phyloP scores from a whole-genome alignment of 2,888 invertebrate genomes.

The Amblyjoppa fuscipennis region DNA sequence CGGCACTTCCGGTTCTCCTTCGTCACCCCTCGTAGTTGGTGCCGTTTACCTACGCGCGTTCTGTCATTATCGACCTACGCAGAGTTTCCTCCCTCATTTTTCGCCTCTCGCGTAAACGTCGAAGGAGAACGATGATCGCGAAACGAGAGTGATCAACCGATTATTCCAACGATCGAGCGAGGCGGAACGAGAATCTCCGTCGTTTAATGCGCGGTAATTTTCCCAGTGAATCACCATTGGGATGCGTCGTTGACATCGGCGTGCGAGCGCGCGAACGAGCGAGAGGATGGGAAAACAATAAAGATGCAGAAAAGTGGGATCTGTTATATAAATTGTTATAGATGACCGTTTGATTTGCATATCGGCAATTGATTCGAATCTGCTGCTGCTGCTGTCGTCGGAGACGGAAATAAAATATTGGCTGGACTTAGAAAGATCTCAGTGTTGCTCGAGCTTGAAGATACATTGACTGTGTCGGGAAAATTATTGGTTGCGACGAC shows the following conservation, averaged over 20 bases:
- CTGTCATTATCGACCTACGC: slow-evolving; percentile 27
- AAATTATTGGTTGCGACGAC: no score
- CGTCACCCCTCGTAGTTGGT: neutral
- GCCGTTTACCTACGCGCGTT: slow-evolving; percentile 37
- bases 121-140: neutral
- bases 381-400: neutral
- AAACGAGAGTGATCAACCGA: slow-evolving; percentile 8
- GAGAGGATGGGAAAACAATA: slow-evolving; percentile 9
- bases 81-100: neutral
- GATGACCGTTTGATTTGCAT: slow-evolving; percentile 37
- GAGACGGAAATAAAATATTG: no score
- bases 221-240: slow-evolving; percentile 56
- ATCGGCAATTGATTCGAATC: slow-evolving; percentile 33
- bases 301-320: slow-evolving; percentile 25
- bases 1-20: slow-evolving; percentile 61
- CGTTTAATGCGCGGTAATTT: slow-evolving; percentile 45
- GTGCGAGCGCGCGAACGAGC: neutral
- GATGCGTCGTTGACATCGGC: slow-evolving; percentile 53
- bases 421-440: no score
- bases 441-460: no score
- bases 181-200: neutral
- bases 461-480: no score
- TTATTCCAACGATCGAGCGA: neutral
- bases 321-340: slow-evolving; percentile 27
- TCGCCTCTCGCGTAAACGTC: neutral